A percentile compares a stretch with the other conserved stretches of the same genome.
phyloP scores from a whole-genome alignment of 2,113 vertebrate species.

The Muscicapa adusta region DNA sequence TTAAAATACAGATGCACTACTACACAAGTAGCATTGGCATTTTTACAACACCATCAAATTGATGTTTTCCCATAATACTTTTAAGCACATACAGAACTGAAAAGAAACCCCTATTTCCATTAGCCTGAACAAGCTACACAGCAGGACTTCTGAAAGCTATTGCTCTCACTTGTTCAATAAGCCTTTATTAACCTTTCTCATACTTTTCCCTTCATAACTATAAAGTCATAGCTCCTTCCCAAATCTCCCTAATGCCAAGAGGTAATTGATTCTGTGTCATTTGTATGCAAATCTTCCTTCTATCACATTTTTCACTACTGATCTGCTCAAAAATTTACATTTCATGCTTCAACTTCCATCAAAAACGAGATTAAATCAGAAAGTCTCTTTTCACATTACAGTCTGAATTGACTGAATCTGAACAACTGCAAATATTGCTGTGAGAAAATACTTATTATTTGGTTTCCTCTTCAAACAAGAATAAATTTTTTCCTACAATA shows the following conservation, averaged over 20 bases:
- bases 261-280: conserved; percentile 34
- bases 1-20: not conserved
- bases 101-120: not conserved
- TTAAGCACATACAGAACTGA: not conserved
- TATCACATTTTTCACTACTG: not conserved
- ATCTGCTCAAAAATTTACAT: conserved; percentile 10
- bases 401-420: not conserved
- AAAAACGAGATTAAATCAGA: conserved; percentile 42
- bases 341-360: not conserved
- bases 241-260: conserved; percentile 13
- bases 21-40: not conserved
- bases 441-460: not conserved
- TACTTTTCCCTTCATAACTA: not conserved
- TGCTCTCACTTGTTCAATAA: conserved; percentile 21
- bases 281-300: conserved; percentile 50
- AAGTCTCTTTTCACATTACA: conserved; percentile 11
- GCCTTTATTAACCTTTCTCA: conserved; percentile 11
- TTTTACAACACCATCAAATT: not conserved
- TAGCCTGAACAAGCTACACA: conserved; percentile 10
- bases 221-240: conserved; percentile 7
- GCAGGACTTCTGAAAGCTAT: not conserved
- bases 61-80: not conserved
- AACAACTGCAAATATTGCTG: conserved; percentile 5
- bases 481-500: not conserved
- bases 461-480: not conserved